phyloP scores from a whole-genome alignment of 2,113 vertebrate genomes.

The Morphnarchus princeps region DNA sequence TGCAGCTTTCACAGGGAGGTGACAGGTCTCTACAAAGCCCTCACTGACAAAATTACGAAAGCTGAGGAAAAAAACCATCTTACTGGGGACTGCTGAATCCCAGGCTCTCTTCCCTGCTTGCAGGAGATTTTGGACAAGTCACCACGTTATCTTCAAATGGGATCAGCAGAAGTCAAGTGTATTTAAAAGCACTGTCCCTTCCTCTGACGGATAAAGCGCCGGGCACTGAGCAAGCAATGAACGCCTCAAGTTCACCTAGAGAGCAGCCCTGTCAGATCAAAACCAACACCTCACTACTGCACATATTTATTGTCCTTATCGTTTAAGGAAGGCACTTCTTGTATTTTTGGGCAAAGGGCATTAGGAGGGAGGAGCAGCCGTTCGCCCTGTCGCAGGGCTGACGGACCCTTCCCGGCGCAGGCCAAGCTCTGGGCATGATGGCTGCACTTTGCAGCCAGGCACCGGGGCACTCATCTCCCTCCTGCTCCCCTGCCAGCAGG shows the following conservation, averaged over 20 bases:
- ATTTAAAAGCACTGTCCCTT: not conserved
- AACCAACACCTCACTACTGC: not conserved
- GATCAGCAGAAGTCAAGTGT: not conserved
- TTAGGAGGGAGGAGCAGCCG: not conserved
- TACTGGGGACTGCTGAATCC: not conserved
- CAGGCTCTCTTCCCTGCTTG: not conserved
- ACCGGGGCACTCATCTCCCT: not conserved
- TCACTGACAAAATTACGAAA: not conserved
- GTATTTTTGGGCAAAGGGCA: not conserved
- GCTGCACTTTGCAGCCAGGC: not conserved
- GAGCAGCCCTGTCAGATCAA: not conserved
- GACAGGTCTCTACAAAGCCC: not conserved
- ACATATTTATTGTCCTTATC: not conserved
- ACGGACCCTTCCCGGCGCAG: accelerated
- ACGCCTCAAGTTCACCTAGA: not conserved
- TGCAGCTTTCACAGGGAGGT: not conserved
- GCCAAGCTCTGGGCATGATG: accelerated
- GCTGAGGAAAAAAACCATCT: not conserved
- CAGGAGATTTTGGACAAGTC: not conserved
- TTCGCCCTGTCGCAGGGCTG: accelerated
- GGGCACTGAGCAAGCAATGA: accelerated
- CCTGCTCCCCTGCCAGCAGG: not conserved
- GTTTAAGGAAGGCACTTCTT: not conserved
- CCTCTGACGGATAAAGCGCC: accelerated
- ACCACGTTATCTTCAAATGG: accelerated